phyloP scores from a whole-genome alignment of 2,797 vertebrate genomes.

The Crenichthys baileyi region DNA sequence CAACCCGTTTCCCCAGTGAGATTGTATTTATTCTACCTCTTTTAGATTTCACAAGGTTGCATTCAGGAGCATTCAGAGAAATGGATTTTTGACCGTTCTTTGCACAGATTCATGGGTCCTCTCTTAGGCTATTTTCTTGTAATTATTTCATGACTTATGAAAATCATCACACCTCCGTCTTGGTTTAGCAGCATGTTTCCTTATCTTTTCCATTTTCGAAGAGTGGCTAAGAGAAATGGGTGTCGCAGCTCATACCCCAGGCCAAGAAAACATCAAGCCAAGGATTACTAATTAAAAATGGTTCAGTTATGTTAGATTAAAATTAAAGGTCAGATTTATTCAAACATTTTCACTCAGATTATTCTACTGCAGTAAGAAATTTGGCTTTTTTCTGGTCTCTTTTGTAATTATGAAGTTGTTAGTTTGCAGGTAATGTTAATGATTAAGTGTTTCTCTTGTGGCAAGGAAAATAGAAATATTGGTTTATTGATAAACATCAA shows the following conservation, averaged over 20 bases:
- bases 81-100: neutral
- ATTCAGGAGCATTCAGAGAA: neutral
- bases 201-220: neutral
- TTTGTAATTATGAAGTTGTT: conserved; percentile 33
- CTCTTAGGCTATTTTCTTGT: neutral
- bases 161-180: neutral
- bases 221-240: neutral
- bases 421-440: conserved; percentile 10
- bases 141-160: neutral
- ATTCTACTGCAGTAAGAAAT: neutral
- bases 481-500: too few species aligned
- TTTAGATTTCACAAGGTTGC: neutral
- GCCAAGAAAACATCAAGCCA: neutral
- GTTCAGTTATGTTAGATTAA: neutral
- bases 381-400: conserved; percentile 10
- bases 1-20: neutral
- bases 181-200: neutral
- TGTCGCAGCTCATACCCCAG: neutral
- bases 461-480: too few species aligned
- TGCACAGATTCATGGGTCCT: neutral
- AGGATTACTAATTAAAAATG: neutral
- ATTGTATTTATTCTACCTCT: neutral
- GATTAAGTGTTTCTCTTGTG: neutral
- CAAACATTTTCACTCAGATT: neutral
- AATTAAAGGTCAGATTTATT: neutral